phyloP scores from a whole-genome alignment of 2,797 vertebrate genomes.

The Sylvia borin region DNA sequence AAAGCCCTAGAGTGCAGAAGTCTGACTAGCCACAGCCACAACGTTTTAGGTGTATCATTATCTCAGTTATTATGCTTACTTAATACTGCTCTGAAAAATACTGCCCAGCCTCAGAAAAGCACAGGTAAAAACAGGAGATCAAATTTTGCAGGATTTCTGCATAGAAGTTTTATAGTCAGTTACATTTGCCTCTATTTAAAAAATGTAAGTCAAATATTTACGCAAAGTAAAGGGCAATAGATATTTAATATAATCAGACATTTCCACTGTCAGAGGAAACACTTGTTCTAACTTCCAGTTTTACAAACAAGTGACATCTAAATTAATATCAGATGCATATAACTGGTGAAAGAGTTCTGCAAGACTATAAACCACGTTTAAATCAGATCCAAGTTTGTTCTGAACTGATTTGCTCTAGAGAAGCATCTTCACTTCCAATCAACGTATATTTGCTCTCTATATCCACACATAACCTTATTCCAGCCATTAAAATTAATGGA shows the following conservation, averaged over 20 bases:
- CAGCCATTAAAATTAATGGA: accelerated
- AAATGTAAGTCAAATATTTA: background rate
- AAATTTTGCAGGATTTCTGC: background rate
- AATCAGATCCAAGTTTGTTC: background rate
- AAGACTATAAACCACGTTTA: background rate
- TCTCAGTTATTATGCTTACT: background rate
- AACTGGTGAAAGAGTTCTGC: background rate
- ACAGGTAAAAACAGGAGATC: background rate
- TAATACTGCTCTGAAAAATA: background rate
- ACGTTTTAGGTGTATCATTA: background rate
- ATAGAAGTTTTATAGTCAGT: background rate
- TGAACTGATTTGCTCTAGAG: background rate
- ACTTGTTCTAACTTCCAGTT: background rate
- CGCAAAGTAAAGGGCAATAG: background rate
- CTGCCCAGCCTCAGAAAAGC: background rate
- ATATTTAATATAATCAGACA: background rate
- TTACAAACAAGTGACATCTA: background rate
- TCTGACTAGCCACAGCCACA: background rate
- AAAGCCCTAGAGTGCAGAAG: background rate
- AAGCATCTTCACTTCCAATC: background rate
- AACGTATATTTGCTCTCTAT: background rate
- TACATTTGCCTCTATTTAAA: background rate
- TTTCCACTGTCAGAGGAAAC: background rate
- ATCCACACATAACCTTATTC: background rate
- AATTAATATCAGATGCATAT: background rate